Percentiles rank a stretch among this genome's conserved stretches.
Evolutionary conservation across 1,140 invertebrate species (phyloP).

Genomic region (Drosophila pseudoananassae): DNA sequence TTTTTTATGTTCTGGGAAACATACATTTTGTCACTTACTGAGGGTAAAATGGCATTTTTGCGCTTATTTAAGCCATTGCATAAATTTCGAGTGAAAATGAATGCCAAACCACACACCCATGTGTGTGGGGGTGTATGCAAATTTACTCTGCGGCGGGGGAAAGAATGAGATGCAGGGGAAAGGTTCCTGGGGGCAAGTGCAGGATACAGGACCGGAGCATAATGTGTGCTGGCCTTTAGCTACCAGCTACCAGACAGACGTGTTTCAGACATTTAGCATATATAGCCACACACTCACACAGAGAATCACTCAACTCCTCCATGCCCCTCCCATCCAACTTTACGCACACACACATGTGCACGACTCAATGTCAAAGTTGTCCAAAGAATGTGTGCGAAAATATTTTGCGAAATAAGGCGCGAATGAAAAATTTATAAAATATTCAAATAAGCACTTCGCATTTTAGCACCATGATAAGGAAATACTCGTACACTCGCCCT

Average conservation of each 20-base stretch:
- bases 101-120: slow-evolving; percentile 57
- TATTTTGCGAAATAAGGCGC: slow-evolving; percentile 78
- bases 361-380: slow-evolving; percentile 70
- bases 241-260: slow-evolving; percentile 53
- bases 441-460: slow-evolving; percentile 77
- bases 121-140: slow-evolving; percentile 59
- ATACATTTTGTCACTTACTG: slow-evolving; percentile 68
- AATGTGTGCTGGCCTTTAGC: slow-evolving; percentile 53
- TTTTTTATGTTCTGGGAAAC: slow-evolving; percentile 47
- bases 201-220: slow-evolving; percentile 53
- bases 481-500: slow-evolving; percentile 20
- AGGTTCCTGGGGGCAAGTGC: slow-evolving; percentile 64
- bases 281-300: slow-evolving; percentile 42
- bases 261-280: slow-evolving; percentile 71
- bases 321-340: neutral
- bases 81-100: slow-evolving; percentile 75
- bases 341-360: slow-evolving; percentile 33
- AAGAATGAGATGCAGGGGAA: slow-evolving; percentile 12
- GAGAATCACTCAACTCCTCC: neutral
- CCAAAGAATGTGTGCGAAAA: slow-evolving; percentile 73
- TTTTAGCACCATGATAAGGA: slow-evolving; percentile 55
- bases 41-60: slow-evolving; percentile 73
- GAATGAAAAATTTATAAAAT: slow-evolving; percentile 83
- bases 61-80: slow-evolving; percentile 79
- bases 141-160: slow-evolving; percentile 47